These are phyloP conservation scores for Drosophila macrospina DNA, from an alignment of 2,888 invertebrate species.

Conservation along the genomic window DNA sequence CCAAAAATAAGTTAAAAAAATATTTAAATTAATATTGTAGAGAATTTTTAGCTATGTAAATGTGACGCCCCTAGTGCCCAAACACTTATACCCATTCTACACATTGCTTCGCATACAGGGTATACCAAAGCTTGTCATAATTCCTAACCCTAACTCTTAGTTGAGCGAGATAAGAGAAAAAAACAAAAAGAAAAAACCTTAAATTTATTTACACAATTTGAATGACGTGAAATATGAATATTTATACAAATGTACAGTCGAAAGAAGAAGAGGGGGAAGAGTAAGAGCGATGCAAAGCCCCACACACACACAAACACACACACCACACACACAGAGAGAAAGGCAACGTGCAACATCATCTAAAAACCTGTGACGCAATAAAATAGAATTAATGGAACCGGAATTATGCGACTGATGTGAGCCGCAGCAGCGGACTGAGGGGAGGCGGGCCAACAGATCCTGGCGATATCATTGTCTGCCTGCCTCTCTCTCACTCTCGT, in stretches of 20 bases:
- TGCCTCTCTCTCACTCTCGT: background rate
- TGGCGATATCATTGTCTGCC: slow-evolving; percentile 28
- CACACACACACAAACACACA: slow-evolving; percentile 14
- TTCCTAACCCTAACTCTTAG: slow-evolving; percentile 36
- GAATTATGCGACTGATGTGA: slow-evolving; percentile 73
- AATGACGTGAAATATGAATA: slow-evolving; percentile 67
- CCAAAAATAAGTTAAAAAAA: no score
- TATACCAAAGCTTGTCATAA: slow-evolving; percentile 14
- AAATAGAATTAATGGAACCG: slow-evolving; percentile 80
- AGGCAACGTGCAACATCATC: slow-evolving; percentile 59
- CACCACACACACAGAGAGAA: slow-evolving; percentile 15
- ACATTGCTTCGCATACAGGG: background rate
- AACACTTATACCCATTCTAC: background rate
- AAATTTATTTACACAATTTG: slow-evolving; percentile 61
- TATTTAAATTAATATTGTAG: no score
- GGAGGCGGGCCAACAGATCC: slow-evolving; percentile 23
- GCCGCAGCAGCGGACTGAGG: background rate
- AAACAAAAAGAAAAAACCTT: slow-evolving; percentile 30
- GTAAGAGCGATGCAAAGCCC: slow-evolving; percentile 19
- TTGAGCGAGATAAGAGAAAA: slow-evolving; percentile 26
- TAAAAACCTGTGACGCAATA: slow-evolving; percentile 80
- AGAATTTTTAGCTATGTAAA: no score
- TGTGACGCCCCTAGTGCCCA: no score
- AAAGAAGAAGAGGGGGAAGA: slow-evolving; percentile 8
- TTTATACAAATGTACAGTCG: slow-evolving; percentile 42